A percentile compares a stretch with the other conserved stretches of the same genome.
Conservation (phyloP, 2,797 vertebrate species). For the Martes flavigula region DNA sequence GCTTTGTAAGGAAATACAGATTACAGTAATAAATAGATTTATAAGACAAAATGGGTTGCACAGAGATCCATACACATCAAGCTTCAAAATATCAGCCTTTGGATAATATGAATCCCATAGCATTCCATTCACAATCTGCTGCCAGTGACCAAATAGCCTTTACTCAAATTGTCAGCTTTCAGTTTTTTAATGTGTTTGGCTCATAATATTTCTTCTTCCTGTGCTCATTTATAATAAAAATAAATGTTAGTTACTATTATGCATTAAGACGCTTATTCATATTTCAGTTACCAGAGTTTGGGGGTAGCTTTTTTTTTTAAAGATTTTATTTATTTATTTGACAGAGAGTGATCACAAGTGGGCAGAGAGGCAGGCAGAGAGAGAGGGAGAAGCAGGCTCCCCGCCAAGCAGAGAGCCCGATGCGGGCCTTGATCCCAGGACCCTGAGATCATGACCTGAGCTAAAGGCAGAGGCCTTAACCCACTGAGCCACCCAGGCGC, state of each 20-base stretch:
- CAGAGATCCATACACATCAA: background rate
- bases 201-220: constrained; percentile 26
- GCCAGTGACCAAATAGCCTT: background rate
- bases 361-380: too few relatives aligned
- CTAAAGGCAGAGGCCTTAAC: too few relatives aligned
- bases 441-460: too few relatives aligned
- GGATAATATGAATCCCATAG: background rate
- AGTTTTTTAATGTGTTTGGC: background rate
- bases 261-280: background rate
- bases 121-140: background rate
- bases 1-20: background rate
- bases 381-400: too few relatives aligned
- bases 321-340: too few relatives aligned
- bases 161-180: background rate
- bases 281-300: constrained; percentile 1
- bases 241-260: background rate
- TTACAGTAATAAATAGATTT: background rate
- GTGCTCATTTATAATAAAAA: constrained; percentile 25
- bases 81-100: background rate
- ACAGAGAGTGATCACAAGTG: too few relatives aligned
- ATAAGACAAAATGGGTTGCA: background rate
- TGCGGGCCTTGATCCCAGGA: too few relatives aligned
- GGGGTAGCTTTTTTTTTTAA: background rate
- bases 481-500: too few relatives aligned
- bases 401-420: too few relatives aligned